Percentiles rank a stretch among this genome's conserved stretches.
phyloP scores from a whole-genome alignment of 1,140 invertebrate genomes.

The Leguminivora glycinivorella region DNA sequence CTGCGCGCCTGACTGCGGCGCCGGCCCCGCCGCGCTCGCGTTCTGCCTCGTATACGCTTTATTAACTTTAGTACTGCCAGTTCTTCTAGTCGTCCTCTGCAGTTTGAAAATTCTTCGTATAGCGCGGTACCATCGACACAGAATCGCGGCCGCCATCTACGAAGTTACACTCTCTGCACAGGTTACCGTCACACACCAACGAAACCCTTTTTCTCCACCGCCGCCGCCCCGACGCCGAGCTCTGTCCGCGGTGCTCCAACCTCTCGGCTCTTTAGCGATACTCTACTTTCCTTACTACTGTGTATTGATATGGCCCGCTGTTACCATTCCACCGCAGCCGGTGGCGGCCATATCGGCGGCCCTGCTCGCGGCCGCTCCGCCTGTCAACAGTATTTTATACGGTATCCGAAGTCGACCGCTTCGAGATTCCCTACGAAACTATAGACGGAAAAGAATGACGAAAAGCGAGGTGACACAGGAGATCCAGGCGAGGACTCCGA shows the following conservation, averaged over 20 bases:
- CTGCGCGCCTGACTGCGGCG: constrained; percentile 84
- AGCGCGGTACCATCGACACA: constrained; percentile 88
- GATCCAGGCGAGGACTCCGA: constrained; percentile 88
- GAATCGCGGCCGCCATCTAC: constrained; percentile 91
- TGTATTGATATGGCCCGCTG: constrained; percentile 84
- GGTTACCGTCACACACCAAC: constrained; percentile 89
- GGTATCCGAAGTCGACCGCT: constrained; percentile 86
- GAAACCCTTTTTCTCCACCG: constrained; percentile 85
- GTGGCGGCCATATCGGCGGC: constrained; percentile 81
- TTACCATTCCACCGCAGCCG: constrained; percentile 73
- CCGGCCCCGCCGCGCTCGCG: constrained; percentile 78
- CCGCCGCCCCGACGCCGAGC: constrained; percentile 82
- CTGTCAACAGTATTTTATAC: constrained; percentile 87
- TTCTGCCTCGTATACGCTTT: constrained; percentile 84
- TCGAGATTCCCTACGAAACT: constrained; percentile 86
- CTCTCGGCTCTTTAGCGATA: constrained; percentile 85
- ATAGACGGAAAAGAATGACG: constrained; percentile 89
- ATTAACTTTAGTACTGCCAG: constrained; percentile 84
- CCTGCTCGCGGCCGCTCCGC: constrained; percentile 84
- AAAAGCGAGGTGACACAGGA: constrained; percentile 89
- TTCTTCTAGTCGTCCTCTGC: constrained; percentile 84
- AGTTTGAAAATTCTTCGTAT: constrained; percentile 89
- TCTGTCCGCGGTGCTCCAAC: constrained; percentile 84
- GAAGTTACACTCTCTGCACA: constrained; percentile 91
- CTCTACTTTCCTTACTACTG: constrained; percentile 87